Conservation (phyloP, 2,113 vertebrate species). For the Thermophis baileyi region DNA sequence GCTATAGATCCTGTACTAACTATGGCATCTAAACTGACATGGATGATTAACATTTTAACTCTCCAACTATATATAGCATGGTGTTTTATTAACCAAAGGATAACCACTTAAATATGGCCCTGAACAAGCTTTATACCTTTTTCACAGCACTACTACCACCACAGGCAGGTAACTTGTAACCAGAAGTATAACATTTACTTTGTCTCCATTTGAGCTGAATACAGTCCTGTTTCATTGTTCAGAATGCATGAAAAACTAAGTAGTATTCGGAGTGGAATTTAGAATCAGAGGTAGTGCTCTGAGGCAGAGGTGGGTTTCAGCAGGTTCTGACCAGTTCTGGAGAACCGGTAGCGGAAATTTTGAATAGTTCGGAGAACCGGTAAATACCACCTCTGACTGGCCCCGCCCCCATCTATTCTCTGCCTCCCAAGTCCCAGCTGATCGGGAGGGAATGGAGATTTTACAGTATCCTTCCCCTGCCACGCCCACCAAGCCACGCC, state of each 20-base stretch:
- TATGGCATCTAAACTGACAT: not conserved
- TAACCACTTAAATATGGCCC: not conserved
- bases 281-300: not conserved
- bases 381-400: no score
- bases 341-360: no score
- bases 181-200: not conserved
- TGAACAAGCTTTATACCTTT: not conserved
- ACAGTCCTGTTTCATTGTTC: not conserved
- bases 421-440: no score
- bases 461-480: no score
- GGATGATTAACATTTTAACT: not conserved
- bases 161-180: not conserved
- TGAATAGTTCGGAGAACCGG: no score
- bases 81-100: not conserved
- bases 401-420: no score
- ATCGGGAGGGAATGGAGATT: no score
- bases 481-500: no score
- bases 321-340: no score
- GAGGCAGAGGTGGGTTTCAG: no score
- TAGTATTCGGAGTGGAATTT: not conserved
- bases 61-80: not conserved
- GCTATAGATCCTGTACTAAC: not conserved
- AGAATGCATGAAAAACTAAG: not conserved
- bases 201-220: not conserved
- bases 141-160: not conserved